These are phyloP conservation scores for Chironomus tentans DNA, from an alignment of 2,888 invertebrate genomes.

Conservation along the genomic window DNA sequence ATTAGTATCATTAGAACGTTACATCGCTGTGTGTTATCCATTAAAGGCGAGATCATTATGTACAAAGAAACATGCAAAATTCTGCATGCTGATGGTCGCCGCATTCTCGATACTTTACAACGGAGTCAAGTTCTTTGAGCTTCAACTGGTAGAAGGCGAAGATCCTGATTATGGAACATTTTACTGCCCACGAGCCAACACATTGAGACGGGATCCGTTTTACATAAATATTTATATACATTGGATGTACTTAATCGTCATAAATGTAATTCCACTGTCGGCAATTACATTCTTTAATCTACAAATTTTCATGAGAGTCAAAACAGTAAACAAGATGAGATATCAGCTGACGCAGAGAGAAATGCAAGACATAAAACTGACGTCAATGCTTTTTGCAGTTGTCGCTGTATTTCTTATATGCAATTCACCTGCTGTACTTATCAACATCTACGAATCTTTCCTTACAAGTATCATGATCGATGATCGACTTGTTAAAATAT, in stretches of 20 bases:
- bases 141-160: constrained; percentile 42
- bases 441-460: constrained; percentile 79
- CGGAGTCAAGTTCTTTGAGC: constrained; percentile 69
- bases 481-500: constrained; percentile 65
- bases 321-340: constrained; percentile 80
- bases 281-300: constrained; percentile 82
- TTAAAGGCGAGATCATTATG: constrained; percentile 80
- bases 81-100: constrained; percentile 74
- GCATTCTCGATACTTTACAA: constrained; percentile 78
- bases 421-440: constrained; percentile 77
- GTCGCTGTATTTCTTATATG: constrained; percentile 91
- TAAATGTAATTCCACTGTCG: constrained; percentile 87
- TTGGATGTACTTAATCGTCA: constrained; percentile 88
- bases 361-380: constrained; percentile 87
- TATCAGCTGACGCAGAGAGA: constrained; percentile 82
- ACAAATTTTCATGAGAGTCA: constrained; percentile 82
- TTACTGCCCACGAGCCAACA: constrained; percentile 63
- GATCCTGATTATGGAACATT: constrained; percentile 49
- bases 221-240: constrained; percentile 85
- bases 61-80: constrained; percentile 75
- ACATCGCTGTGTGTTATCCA: constrained; percentile 89
- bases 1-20: constrained; percentile 86
- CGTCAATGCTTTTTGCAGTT: constrained; percentile 90
- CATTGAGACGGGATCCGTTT: constrained; percentile 55
- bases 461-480: constrained; percentile 47